Evolutionary conservation across 2,113 vertebrate species (phyloP).

Genomic region (Pangasianodon gigas): DNA sequence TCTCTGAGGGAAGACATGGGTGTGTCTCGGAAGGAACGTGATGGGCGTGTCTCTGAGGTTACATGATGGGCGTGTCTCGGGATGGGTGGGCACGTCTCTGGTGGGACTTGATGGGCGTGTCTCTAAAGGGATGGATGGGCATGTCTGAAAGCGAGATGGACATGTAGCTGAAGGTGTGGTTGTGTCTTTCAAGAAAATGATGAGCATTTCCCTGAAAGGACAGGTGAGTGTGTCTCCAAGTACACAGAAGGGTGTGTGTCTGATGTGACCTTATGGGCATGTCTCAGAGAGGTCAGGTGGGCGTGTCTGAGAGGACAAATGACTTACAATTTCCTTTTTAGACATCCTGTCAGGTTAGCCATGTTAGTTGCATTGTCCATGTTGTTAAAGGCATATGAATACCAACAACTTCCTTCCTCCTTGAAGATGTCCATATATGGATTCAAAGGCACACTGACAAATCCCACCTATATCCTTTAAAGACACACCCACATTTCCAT

Average conservation of each 20-base stretch:
- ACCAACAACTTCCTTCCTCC: not conserved
- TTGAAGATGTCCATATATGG: not conserved
- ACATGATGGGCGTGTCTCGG: not conserved
- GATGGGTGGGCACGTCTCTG: not conserved
- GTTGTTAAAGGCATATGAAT: not conserved
- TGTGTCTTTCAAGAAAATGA: not conserved
- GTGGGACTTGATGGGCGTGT: not conserved
- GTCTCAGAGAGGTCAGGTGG: not conserved
- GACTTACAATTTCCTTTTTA: not conserved
- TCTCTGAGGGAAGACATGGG: not conserved
- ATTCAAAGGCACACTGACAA: not conserved
- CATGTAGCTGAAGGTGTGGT: not conserved
- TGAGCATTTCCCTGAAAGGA: too few relatives aligned
- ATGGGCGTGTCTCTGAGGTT: not conserved
- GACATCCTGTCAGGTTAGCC: not conserved
- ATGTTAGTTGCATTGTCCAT: not conserved
- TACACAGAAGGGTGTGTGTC: too few relatives aligned
- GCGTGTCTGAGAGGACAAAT: not conserved
- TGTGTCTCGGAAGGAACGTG: not conserved
- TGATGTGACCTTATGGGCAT: not conserved
- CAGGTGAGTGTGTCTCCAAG: not conserved
- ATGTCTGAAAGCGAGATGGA: not conserved
- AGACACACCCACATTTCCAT: not conserved
- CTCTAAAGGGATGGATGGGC: not conserved
- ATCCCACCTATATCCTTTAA: not conserved